phyloP scores from a whole-genome alignment of 2,888 invertebrate genomes.

The Heliconius ethilla region DNA sequence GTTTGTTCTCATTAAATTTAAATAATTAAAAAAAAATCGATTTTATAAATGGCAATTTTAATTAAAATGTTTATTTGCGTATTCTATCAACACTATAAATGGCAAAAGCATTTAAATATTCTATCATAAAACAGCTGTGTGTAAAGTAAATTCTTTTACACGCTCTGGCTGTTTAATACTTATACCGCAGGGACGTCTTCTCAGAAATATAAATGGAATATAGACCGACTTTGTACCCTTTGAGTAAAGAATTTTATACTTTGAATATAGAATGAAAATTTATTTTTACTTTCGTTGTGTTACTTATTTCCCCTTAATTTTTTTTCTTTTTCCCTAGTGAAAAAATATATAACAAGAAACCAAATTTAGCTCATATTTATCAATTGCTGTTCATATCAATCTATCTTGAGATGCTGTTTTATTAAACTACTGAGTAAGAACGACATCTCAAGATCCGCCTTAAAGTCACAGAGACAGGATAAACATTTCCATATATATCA shows the following conservation, averaged over 20 bases:
- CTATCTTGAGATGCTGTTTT: too few relatives aligned
- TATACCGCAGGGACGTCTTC: constrained; percentile 3
- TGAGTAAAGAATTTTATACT: neutral
- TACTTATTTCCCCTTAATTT: too few relatives aligned
- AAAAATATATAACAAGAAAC: neutral
- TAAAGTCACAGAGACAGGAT: too few relatives aligned
- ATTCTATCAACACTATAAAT: neutral
- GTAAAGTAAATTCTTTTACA: neutral
- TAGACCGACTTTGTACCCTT: neutral
- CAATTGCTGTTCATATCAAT: too few relatives aligned
- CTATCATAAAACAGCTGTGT: neutral
- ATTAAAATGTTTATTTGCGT: neutral
- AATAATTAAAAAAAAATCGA: too few relatives aligned
- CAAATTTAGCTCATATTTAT: neutral
- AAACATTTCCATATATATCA: too few relatives aligned
- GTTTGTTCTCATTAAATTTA: too few relatives aligned
- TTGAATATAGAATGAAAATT: neutral
- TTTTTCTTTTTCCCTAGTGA: neutral
- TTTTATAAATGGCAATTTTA: neutral
- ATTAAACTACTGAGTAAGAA: too few relatives aligned
- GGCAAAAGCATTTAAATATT: neutral
- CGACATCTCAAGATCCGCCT: too few relatives aligned
- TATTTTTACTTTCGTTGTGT: neutral
- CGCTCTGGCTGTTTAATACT: constrained; percentile 11
- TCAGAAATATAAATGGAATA: constrained; percentile 10